Evolutionary conservation across 2,888 invertebrate species (phyloP), one percentile per base, ranked within the genome.

Genomic region (Dichetophora obliterata): DNA sequence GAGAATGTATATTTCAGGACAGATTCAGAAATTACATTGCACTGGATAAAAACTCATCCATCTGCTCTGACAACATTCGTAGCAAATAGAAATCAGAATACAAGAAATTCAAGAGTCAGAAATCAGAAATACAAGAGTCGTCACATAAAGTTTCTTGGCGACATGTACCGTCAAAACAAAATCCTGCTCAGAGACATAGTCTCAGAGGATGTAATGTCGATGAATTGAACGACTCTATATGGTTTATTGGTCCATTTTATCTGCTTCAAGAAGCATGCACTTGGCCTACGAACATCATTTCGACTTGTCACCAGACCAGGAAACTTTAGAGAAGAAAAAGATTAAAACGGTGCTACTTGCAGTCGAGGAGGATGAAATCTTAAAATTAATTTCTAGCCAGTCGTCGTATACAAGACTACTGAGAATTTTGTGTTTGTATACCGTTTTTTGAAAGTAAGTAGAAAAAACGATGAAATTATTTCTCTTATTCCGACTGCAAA

Each of bases 1-100:
- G 65, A 69, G 34, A 63, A 6, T 31, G 52, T 48, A n/a, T 37
- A 9, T 6, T 79, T 78, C 54, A 78, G 77, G 77, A 57, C 74
- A 5, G 37, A 37, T 37, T 37, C 37, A 37, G 37, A 37, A 37
- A 37, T 37, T 8, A 37, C 37, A 37, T 37, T 37, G 37, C 37
- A 37, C 8, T 37, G 37, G 37, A 37, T 37, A 37, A 37, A 37
- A 37, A 37, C 37, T 37, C 37, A 37, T 37, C 37, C 37, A 37
- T 8, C 6, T 8, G 5, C 3, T 37, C 37, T 37, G 37, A 37
- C 6, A 37, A 37, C 37, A 37, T 37, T 37, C 8, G 37, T 37
- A 8, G 37, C 37, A 37, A 37, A 37, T 37, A 5, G 37, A 37
- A 31, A 71, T n/a, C n/a, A n/a, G n/a, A n/a, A n/a, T n/a, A 2